Conservation (phyloP, 1,140 invertebrate genomes). For the Nephotettix cincticeps region DNA sequence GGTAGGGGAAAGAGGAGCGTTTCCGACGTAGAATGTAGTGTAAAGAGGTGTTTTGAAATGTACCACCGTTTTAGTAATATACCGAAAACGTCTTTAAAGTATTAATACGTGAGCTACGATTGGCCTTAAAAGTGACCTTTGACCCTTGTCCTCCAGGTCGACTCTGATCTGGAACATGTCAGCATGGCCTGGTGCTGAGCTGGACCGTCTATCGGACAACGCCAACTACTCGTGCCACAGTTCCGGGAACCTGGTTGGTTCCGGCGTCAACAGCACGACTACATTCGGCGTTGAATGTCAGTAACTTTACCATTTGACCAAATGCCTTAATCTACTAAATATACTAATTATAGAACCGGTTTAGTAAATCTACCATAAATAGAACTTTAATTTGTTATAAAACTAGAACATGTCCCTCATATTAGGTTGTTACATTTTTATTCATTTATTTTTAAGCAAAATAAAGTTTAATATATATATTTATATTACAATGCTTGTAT, state of each 20-base stretch:
- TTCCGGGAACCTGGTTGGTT: conserved; percentile 67
- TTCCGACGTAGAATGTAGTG: too few species aligned
- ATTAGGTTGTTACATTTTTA: too few species aligned
- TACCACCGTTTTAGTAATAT: too few species aligned
- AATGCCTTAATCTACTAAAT: background rate
- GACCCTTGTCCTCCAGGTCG: conserved; percentile 48
- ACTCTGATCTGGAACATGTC: conserved; percentile 81
- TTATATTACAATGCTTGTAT: too few species aligned
- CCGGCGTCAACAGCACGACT: conserved; percentile 74
- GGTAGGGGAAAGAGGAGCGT: too few species aligned
- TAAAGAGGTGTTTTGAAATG: too few species aligned
- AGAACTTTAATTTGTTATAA: background rate
- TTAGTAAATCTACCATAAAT: background rate
- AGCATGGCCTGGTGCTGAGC: conserved; percentile 71
- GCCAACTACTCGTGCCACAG: conserved; percentile 84
- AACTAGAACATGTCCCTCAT: too few species aligned
- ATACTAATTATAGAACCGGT: background rate
- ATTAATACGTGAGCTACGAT: too few species aligned
- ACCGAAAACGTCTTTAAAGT: too few species aligned
- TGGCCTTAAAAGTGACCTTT: too few species aligned
- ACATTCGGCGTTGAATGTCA: conserved; percentile 87
- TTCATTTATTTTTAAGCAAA: too few species aligned
- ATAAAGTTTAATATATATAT: too few species aligned
- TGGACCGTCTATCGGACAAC: conserved; percentile 74
- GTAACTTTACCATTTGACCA: conserved; percentile 51